These are phyloP conservation scores for Neria commutata DNA, from an alignment of 2,888 invertebrate genomes.

Conservation along the genomic window DNA sequence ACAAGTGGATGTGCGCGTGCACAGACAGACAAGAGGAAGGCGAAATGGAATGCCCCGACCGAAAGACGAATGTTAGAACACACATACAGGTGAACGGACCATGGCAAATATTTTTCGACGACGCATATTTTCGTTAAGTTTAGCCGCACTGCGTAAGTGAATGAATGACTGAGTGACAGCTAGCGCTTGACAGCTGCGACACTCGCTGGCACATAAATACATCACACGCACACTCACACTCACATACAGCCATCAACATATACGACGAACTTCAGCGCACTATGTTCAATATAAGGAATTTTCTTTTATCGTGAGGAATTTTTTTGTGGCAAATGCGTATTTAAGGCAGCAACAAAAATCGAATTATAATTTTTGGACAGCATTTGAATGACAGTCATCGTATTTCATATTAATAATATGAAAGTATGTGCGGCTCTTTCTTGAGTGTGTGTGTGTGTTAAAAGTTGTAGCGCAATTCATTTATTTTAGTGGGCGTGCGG, in stretches of 20 bases:
- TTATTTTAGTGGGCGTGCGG: too few species aligned
- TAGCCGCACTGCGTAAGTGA: background rate
- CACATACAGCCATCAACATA: conserved; percentile 12
- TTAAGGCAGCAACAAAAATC: background rate
- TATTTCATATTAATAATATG: background rate
- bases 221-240: background rate
- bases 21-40: conserved; percentile 1
- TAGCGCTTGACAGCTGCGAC: conserved; percentile 34
- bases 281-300: conserved; percentile 28
- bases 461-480: too few species aligned
- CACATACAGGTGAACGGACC: too few species aligned
- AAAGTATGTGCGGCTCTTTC: conserved; percentile 1
- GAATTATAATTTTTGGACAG: conserved; percentile 20
- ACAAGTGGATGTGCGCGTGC: background rate
- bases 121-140: conserved; percentile 2
- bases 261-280: background rate
- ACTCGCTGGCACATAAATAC: background rate
- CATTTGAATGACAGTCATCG: conserved; percentile 40
- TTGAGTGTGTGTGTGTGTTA: background rate
- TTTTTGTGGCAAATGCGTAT: background rate
- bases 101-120: background rate
- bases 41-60: too few species aligned
- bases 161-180: conserved; percentile 33
- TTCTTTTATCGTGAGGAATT: conserved; percentile 35
- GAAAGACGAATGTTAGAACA: too few species aligned